phyloP scores from a whole-genome alignment of 2,888 invertebrate species.

The Drosophila melanosoma region DNA sequence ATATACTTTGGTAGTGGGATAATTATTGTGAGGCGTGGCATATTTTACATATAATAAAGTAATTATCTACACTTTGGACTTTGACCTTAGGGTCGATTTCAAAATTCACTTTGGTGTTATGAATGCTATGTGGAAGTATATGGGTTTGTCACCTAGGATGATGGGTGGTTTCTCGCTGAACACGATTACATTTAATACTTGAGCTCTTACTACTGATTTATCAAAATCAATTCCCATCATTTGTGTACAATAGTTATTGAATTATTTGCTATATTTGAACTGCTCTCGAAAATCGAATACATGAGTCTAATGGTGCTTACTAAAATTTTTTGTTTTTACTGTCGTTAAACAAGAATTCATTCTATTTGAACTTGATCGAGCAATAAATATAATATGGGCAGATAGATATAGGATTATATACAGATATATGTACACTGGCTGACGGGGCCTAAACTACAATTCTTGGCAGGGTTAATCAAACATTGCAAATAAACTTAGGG shows the following conservation, averaged over 20 bases:
- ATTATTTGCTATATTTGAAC: neutral
- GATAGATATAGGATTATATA: conserved; percentile 36
- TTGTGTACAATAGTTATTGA: conserved; percentile 4
- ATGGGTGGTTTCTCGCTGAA: conserved; percentile 21
- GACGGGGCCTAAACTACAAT: conserved; percentile 41
- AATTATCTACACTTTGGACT: conserved; percentile 39
- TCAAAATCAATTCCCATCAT: conserved; percentile 37
- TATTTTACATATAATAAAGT: conserved; percentile 44
- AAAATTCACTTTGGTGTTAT: conserved; percentile 71
- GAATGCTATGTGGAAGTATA: conserved; percentile 51
- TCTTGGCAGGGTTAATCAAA: conserved; percentile 38
- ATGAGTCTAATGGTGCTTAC: neutral
- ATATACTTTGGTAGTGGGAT: conserved; percentile 37
- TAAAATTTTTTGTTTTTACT: conserved; percentile 6
- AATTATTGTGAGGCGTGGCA: conserved; percentile 34
- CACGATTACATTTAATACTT: conserved; percentile 33
- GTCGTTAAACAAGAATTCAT: conserved; percentile 27
- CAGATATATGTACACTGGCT: conserved; percentile 56
- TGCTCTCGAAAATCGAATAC: neutral
- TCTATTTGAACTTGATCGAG: conserved; percentile 35
- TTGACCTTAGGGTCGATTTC: conserved; percentile 31
- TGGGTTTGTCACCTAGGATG: conserved; percentile 19
- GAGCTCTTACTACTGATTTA: conserved; percentile 19
- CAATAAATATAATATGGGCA: conserved; percentile 26
- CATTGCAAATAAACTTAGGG: conserved; percentile 33